Evolutionary conservation across 2,888 invertebrate genomes (phyloP), one percentile per base, ranked within the genome.

Genomic region (Morinoia aosen): DNA sequence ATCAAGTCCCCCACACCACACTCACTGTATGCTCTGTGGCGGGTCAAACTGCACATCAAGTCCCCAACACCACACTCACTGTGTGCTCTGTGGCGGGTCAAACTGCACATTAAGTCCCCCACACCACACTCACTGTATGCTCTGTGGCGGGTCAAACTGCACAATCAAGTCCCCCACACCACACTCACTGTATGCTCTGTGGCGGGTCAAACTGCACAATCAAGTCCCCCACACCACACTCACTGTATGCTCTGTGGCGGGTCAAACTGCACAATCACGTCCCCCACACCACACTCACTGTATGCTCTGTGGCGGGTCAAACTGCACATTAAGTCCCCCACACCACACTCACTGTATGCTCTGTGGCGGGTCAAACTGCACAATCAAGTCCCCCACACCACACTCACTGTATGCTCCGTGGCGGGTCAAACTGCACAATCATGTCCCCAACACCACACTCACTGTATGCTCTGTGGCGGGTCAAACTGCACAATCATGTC

Each of bases 121-220:
- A 88, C 12, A 88, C 12, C 25, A n/a, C n/a, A 91, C 91, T 48
- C 16, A 48, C 91, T 40, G 56, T 16, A 91, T 48, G 25, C 48
- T 48, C 91, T 93, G 93, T 57, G 93, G 93, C 12, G 93, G 93
- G 57, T 93, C 93, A 48, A 57, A 93, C 93, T 93, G 93, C 33
- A 93, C 93, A 57, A 93, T 14, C 57, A 93, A 57, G 57, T 93
- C 58, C n/a, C 58, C 93, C 0, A 58, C 93, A 19, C 19, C 76
- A 76, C 76, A 76, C 76, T 76, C 33, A 48, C 48, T 48, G 48
- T 48, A 48, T 48, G 48, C 48, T 48, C 48, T 48, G 48, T 4
- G 5, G 48, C 48, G 48, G 48, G 48, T 5, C 48, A 48, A 48
- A 48, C 48, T 48, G 48, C 48, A 48, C 48, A 57, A 48, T 48